Conservation (phyloP, 2,888 invertebrate species). For the Alviniconcha strummeri region DNA sequence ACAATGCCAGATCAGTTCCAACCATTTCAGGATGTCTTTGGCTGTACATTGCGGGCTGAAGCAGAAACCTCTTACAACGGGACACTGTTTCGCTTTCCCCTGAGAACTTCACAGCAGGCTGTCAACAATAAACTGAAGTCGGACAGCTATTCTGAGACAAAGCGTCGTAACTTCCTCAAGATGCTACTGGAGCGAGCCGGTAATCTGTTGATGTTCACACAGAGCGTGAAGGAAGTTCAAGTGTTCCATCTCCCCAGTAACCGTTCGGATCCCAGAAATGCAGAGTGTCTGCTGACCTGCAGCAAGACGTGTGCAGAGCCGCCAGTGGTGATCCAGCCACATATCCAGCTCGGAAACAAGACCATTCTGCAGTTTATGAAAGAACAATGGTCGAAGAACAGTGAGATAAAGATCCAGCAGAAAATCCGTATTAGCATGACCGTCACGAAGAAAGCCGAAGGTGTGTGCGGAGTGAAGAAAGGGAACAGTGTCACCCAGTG, state of each 20-base stretch:
- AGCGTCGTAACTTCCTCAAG: conserved; percentile 56
- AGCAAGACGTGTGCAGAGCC: conserved; percentile 4
- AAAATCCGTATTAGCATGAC: neutral
- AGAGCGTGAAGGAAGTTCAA: conserved; percentile 62
- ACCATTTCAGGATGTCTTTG: conserved; percentile 59
- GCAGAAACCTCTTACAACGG: conserved; percentile 48
- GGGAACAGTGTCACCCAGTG: neutral
- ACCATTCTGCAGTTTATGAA: conserved; percentile 18
- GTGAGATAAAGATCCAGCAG: conserved; percentile 20
- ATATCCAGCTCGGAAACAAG: neutral
- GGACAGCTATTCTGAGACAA: conserved; percentile 53
- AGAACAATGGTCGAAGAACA: conserved; percentile 1
- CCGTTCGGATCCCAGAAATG: neutral
- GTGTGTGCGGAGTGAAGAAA: conserved; percentile 1
- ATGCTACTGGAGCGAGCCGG: conserved; percentile 59
- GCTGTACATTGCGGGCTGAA: conserved; percentile 39
- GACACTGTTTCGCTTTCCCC: conserved; percentile 69
- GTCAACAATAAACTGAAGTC: conserved; percentile 61
- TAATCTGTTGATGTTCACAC: conserved; percentile 68
- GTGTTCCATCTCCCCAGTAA: conserved; percentile 53
- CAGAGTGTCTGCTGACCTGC: conserved; percentile 5
- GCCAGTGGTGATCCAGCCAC: neutral
- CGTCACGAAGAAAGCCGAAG: conserved; percentile 4
- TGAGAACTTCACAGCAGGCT: conserved; percentile 63
- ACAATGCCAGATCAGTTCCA: conserved; percentile 55